These are phyloP conservation scores for Marmota flaviventris DNA, from an alignment of 2,113 vertebrate genomes.

Conservation along the genomic window DNA sequence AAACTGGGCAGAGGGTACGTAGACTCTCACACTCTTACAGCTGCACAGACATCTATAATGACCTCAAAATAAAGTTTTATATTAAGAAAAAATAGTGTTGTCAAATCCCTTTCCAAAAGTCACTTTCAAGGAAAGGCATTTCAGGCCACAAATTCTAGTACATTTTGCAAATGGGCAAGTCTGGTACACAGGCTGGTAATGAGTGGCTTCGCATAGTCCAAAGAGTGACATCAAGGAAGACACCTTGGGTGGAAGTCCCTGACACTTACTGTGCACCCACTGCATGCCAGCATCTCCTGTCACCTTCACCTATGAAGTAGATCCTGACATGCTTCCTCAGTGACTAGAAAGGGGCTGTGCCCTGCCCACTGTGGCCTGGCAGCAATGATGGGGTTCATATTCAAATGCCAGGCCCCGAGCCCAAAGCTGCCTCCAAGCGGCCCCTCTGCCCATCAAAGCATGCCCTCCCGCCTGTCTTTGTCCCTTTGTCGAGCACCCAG, in stretches of 20 bases:
- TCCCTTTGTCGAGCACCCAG: no score
- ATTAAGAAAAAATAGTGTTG: not conserved
- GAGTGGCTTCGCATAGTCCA: accelerated
- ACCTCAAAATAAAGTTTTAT: not conserved
- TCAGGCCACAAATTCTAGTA: not conserved
- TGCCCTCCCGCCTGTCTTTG: not conserved
- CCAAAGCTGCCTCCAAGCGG: not conserved
- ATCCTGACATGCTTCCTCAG: not conserved
- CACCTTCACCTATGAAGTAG: not conserved
- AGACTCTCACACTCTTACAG: not conserved
- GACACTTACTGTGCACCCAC: accelerated
- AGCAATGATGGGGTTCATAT: not conserved
- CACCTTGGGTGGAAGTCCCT: not conserved
- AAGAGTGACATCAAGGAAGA: not conserved
- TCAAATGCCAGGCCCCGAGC: not conserved
- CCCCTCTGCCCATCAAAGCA: not conserved
- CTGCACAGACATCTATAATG: not conserved
- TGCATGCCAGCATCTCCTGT: not conserved
- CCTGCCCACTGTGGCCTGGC: not conserved
- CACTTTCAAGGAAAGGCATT: not conserved
- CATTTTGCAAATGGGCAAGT: not conserved
- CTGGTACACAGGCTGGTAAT: not conserved
- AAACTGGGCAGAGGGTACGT: not conserved
- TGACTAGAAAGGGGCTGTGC: not conserved
- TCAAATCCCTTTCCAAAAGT: not conserved